phyloP scores from a whole-genome alignment of 2,113 vertebrate species.

The Cepphus grylle region DNA sequence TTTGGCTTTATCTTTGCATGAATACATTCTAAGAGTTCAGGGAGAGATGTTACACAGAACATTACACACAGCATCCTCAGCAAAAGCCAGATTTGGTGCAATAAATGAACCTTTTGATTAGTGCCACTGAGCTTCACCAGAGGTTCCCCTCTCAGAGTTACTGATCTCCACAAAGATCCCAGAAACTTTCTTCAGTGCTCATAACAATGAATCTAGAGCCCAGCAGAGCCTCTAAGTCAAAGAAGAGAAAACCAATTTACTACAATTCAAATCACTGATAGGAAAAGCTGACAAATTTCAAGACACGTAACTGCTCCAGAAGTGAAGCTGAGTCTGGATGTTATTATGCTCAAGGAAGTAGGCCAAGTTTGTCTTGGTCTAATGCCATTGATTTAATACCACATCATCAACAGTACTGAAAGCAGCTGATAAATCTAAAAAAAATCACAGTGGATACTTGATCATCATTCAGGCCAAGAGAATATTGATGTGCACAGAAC shows the following conservation, averaged over 20 bases:
- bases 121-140: not conserved
- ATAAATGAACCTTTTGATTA: not conserved
- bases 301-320: not conserved
- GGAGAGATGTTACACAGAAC: not conserved
- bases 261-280: not conserved
- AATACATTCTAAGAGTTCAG: not conserved
- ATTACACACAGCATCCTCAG: not conserved
- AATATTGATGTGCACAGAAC: not conserved
- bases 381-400: not conserved
- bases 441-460: not conserved
- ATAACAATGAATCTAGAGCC: not conserved
- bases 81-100: not conserved
- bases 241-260: not conserved
- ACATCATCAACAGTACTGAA: not conserved
- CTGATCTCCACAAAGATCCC: not conserved
- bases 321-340: not conserved
- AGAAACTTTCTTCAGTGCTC: not conserved
- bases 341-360: not conserved
- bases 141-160: not conserved
- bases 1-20: conserved; percentile 12
- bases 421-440: not conserved
- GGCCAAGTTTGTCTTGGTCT: not conserved
- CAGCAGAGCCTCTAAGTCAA: not conserved
- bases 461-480: not conserved
- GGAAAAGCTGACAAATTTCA: not conserved